phyloP scores from a whole-genome alignment of 2,888 invertebrate species.

The Agonopterix subpropinquella region DNA sequence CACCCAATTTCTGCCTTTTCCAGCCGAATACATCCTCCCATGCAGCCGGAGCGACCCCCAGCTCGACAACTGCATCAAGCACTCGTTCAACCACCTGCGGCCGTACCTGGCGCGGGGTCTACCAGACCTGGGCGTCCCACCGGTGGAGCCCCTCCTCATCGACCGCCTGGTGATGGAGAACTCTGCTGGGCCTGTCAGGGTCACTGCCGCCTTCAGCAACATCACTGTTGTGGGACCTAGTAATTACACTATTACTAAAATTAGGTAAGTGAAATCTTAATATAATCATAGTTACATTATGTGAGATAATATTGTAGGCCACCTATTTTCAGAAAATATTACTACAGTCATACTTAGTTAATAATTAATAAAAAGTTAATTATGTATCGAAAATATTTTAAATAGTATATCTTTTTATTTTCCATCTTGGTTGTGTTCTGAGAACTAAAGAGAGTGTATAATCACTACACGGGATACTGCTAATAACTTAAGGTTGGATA shows the following conservation, averaged over 20 bases:
- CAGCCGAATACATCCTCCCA: conserved; percentile 84
- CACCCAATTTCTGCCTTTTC: too few relatives aligned
- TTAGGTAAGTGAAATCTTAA: conserved; percentile 64
- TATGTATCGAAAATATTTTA: too few relatives aligned
- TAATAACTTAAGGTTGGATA: too few relatives aligned
- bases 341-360: too few relatives aligned
- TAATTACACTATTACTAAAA: conserved; percentile 82
- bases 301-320: too few relatives aligned
- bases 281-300: too few relatives aligned
- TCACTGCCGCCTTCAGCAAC: conserved; percentile 83
- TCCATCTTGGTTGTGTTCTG: too few relatives aligned
- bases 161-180: conserved; percentile 86
- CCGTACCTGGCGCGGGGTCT: conserved; percentile 83
- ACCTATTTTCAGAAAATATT: too few relatives aligned
- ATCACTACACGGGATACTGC: too few relatives aligned
- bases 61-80: conserved; percentile 79
- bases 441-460: too few relatives aligned
- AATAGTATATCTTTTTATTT: too few relatives aligned
- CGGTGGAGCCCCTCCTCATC: conserved; percentile 84
- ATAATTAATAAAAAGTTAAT: too few relatives aligned
- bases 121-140: conserved; percentile 82
- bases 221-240: conserved; percentile 86
- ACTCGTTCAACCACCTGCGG: conserved; percentile 82
- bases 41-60: conserved; percentile 81
- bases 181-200: conserved; percentile 83